A percentile compares a stretch with the other conserved stretches of the same genome.
phyloP scores from a whole-genome alignment of 1,140 invertebrate species.

The Choristoneura fumiferana region DNA sequence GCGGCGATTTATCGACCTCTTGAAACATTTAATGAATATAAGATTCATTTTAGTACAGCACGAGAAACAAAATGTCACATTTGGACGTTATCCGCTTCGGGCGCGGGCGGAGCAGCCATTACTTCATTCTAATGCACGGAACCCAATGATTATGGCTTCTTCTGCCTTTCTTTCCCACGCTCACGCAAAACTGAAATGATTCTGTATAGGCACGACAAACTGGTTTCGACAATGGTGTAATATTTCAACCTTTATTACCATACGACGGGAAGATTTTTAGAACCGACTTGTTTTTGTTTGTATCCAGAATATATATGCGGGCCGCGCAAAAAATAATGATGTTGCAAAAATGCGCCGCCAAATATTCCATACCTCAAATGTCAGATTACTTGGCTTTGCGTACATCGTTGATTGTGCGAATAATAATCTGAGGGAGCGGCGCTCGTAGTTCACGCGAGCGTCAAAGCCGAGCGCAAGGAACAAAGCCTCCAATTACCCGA shows the following conservation, averaged over 20 bases:
- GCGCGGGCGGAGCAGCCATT: slow-evolving; percentile 1
- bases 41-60: not conserved
- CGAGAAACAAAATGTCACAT: not conserved
- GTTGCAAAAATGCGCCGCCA: slow-evolving; percentile 17
- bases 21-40: not conserved
- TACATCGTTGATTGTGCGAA: slow-evolving; percentile 61
- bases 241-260: slow-evolving; percentile 19
- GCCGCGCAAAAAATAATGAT: slow-evolving; percentile 37
- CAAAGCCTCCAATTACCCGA: slow-evolving; percentile 73
- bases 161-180: slow-evolving; percentile 12
- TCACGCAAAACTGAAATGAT: slow-evolving; percentile 14
- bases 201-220: slow-evolving; percentile 11
- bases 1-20: not conserved
- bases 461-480: slow-evolving; percentile 61
- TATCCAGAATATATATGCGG: not conserved
- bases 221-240: slow-evolving; percentile 19
- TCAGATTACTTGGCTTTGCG: slow-evolving; percentile 55
- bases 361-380: slow-evolving; percentile 49
- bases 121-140: slow-evolving; percentile 17
- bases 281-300: slow-evolving; percentile 9
- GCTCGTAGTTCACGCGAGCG: slow-evolving; percentile 52
- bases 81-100: slow-evolving; percentile 1
- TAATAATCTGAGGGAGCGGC: slow-evolving; percentile 51
- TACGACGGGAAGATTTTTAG: slow-evolving; percentile 14
- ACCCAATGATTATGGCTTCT: slow-evolving; percentile 17